Base-by-base conservation (phyloP, 2,888 invertebrate species). In the Himalopsyche japonica region DNA sequence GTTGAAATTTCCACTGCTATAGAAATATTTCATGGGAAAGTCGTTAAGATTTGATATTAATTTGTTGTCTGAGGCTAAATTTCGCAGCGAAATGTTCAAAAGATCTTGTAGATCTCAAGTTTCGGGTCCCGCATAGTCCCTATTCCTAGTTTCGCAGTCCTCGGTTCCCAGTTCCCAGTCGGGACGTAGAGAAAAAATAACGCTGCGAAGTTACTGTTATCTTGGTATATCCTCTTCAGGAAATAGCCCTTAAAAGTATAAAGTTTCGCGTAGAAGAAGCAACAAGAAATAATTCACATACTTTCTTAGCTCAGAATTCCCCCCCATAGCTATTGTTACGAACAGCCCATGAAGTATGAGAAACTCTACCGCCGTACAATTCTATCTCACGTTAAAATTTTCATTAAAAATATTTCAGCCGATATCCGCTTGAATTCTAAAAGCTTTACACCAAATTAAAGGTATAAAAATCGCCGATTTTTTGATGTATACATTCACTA, bases 281-380 rank as follows among this genome's bases (percentile, higher is more conserved):
- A 85, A 89, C 89, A 89, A 90, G 89, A 90, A 88, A 89, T 89
- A 89, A 90, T 90, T 88, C 88, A 89, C 88, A 90, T 90, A 90
- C 91, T 91, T 91, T 89, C 90, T 91, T 90, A 89, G 91, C 85
- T 90, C 90, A 89, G 89, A 89, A 89, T 90, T 91, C 91, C 92
- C 92, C 92, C 92, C 91, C 90, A 89, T 91, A 91, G 92, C 92
- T 92, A 92, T 92, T 92, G 92, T 92, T 92, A 92, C 92, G 91
- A 91, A 90, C 90, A 90, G 89, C 89, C 90, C 90, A 91, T 90
- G 89, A 91, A 92, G 91, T 90, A 90, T 79, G 88, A 88, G 79
- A 32, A 89, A 90, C 91, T 84, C 90, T 90, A 90, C 88, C 88
- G 78, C 86, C 87, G 87, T 90, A 91, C 91, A 89, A 88, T 91